phyloP scores from a whole-genome alignment of 1,140 invertebrate species.

The Cyphomyrmex costatus region DNA sequence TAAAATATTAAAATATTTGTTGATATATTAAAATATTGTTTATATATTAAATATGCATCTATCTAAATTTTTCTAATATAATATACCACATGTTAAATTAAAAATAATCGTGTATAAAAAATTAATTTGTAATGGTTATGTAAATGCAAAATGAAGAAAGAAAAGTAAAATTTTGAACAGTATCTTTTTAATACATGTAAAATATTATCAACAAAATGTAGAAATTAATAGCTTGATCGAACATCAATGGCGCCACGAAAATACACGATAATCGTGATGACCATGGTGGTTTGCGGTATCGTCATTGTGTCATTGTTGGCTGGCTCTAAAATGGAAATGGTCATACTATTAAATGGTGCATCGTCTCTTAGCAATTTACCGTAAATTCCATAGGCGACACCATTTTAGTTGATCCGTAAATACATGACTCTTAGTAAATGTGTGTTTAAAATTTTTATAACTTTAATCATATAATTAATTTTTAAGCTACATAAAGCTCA shows the following conservation, averaged over 20 bases:
- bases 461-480: neutral
- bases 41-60: too few species aligned
- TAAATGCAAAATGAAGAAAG: neutral
- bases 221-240: constrained; percentile 23
- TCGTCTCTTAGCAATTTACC: constrained; percentile 63
- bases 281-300: constrained; percentile 53
- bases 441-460: neutral
- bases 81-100: too few species aligned
- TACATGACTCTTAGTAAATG: neutral
- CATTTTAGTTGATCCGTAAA: constrained; percentile 58
- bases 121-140: constrained; percentile 1
- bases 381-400: constrained; percentile 54
- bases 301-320: constrained; percentile 75
- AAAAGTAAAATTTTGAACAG: neutral
- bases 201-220: constrained; percentile 22
- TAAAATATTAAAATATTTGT: neutral
- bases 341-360: constrained; percentile 69
- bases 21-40: neutral
- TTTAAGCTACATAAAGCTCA: neutral
- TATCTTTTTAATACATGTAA: neutral
- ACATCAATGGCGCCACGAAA: constrained; percentile 44
- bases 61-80: too few species aligned
- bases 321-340: constrained; percentile 70
- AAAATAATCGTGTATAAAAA: too few species aligned
- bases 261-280: constrained; percentile 44